Evolutionary conservation across 1,140 invertebrate genomes (phyloP).

Genomic region (Hormaphis cornu): DNA sequence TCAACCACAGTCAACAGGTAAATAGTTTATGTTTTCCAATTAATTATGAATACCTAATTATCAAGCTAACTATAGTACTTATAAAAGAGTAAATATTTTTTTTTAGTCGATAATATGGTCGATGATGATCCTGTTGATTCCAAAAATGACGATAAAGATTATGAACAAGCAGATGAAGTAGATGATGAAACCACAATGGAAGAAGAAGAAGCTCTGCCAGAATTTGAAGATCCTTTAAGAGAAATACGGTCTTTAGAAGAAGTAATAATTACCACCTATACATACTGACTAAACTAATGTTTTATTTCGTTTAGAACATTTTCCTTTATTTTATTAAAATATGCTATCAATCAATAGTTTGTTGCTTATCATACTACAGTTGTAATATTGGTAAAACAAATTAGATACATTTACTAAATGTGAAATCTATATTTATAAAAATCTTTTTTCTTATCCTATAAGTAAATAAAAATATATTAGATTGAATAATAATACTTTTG

Average conservation of each 20-base stretch:
- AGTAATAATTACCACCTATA: neutral
- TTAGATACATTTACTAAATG: no score
- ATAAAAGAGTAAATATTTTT: neutral
- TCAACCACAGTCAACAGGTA: conserved; percentile 2
- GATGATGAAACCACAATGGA: conserved; percentile 29
- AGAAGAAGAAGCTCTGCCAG: conserved; percentile 27
- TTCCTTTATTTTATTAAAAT: no score
- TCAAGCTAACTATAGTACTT: neutral
- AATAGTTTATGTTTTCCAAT: neutral
- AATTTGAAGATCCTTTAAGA: conserved; percentile 19
- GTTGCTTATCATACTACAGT: no score
- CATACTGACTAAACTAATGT: no score
- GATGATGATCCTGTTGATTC: neutral
- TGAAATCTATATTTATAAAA: no score
- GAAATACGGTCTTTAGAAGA: conserved; percentile 18
- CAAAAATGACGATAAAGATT: conserved; percentile 4
- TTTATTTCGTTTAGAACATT: no score
- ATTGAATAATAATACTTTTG: no score
- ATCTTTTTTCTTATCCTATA: no score
- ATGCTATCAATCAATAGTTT: no score
- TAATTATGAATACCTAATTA: neutral
- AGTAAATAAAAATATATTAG: no score
- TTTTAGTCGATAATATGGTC: neutral
- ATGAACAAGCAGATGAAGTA: conserved; percentile 9
- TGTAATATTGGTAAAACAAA: no score